Base-by-base conservation (phyloP, 2,113 vertebrate genomes). In the Nymphicus hollandicus region DNA sequence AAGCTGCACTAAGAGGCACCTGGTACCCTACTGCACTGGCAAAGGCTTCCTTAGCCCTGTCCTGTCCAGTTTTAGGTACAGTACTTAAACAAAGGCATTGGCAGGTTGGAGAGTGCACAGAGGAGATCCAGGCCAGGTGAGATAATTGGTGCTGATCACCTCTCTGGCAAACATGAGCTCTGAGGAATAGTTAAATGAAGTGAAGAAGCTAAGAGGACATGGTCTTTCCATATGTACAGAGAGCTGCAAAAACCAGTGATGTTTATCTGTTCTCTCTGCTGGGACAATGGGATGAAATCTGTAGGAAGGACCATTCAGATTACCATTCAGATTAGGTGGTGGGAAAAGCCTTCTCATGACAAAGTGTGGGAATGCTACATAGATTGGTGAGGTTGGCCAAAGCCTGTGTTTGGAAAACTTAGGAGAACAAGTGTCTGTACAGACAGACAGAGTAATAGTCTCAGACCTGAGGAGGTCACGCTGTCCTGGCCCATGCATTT, bases 401-500 rank as follows among this genome's bases (percentile, higher is more conserved):
- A 49, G 28, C 23, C 19, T 53, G 13, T 12, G 55, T 72, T 77
- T 25, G 35, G 28, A 27, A 7, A 91, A 49, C 3, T 6, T 68
- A 0, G 23, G 37, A 80, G 33, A 79, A 11, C 8, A 74, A 56
- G 15, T 33, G 11, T 8, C 13, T 41, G 8, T 16, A 53, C 31
- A 86, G 16, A 47, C 5, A 47, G 44, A 19, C 8, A 35, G 1
- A 25, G 3, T 16, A 37, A 23, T 1, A 44, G 9, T 13, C 37
- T 63, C 49, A 33, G 20, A 63, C 4, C 4, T 33, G 25, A 77
- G 13, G 3, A 74, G 9, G 23, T 66, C 24, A 46, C 6, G 8
- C 6, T 47, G 5, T 35, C 6, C 5, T 7, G 9, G 16, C 13
- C 10, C 9, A 1, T 7, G 8, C 0, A 27, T 50, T 50, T 66